Base-by-base conservation (phyloP, 2,888 invertebrate species). In the Pandemis cinnamomeana region DNA sequence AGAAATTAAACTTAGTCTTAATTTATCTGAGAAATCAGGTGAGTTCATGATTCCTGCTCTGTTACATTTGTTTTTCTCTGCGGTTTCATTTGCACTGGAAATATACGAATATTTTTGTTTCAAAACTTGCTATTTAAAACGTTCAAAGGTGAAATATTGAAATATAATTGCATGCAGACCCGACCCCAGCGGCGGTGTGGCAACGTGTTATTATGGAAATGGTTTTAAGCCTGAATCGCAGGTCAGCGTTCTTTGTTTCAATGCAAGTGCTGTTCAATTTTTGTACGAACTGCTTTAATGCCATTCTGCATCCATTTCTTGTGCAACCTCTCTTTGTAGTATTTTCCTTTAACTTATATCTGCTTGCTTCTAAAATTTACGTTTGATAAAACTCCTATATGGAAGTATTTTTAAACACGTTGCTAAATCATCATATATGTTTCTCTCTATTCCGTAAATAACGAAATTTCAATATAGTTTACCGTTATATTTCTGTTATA, bases 171-270 rank as follows among this genome's bases (percentile, higher is more conserved):
- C 88, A 88, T 86, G 85, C 87, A 84, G 81, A 80, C 78, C 79
- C 75, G 77, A 78, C 71, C 72, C 71, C 78, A 71, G 75, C 76
- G 77, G 72, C 77, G 77, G 77, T 72, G 78, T 79, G 78, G 82
- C 82, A 87, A 85, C 86, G 81, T 89, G 85, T 88, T 91, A 90
- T 90, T 89, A 91, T 88, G 90, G 85, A 88, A 91, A 90, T 90
- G 86, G 84, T 88, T 87, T 83, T 82, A 84, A 87, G 87, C 86
- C 85, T 81, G 82, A 83, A 85, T 77, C 80, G 76, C 84, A 80
- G 86, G 86, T 85, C 87, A 85, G 80, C 82, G 85, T 86, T 86
- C 90, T 87, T 89, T 90, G 88, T 89, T 89, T 84, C 84, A 78
- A 76, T 85, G 83, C 85, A 84, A 86, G 81, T 84, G 81, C 84